A percentile compares a stretch with the other conserved stretches of the same genome.
Conservation (phyloP, 2,888 invertebrate species). For the Rugalucina vietnamica region DNA sequence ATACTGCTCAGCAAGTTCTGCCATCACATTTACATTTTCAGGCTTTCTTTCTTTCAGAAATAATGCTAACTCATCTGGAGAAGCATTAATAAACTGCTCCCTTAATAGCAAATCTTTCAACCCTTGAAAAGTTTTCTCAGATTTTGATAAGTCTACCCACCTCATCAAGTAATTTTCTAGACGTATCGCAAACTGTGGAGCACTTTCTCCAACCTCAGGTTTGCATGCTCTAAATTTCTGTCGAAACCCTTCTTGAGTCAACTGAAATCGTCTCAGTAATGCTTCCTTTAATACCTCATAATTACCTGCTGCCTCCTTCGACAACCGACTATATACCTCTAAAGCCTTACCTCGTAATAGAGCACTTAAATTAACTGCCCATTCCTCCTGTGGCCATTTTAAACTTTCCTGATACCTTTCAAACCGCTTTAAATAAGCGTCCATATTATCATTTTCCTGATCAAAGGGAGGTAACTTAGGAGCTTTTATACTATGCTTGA, state of each 20-base stretch:
- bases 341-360: slow-evolving; percentile 31
- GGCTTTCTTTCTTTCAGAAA: slow-evolving; percentile 21
- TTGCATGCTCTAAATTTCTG: no score
- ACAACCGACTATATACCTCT: slow-evolving; percentile 32
- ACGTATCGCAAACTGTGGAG: no score
- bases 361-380: slow-evolving; percentile 19
- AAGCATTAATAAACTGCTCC: slow-evolving; percentile 18
- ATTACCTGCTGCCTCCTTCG: slow-evolving; percentile 19
- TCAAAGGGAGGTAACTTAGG: slow-evolving; percentile 17
- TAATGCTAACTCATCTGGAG: neutral
- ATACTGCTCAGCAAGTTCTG: no score
- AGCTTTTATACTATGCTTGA: no score
- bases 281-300: slow-evolving; percentile 36
- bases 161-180: no score
- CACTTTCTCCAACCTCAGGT: no score
- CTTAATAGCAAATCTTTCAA: slow-evolving; percentile 8
- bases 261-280: slow-evolving; percentile 30
- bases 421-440: slow-evolving; percentile 10
- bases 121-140: neutral
- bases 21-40: slow-evolving; percentile 8
- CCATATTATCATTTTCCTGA: slow-evolving; percentile 5
- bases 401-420: neutral
- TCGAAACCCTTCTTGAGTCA: slow-evolving; percentile 39
- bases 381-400: neutral
- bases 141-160: no score